Evolutionary conservation across 1,140 invertebrate genomes (phyloP), one percentile per base, ranked within the genome.

Genomic region (Phymorhynchus buccinoides): DNA sequence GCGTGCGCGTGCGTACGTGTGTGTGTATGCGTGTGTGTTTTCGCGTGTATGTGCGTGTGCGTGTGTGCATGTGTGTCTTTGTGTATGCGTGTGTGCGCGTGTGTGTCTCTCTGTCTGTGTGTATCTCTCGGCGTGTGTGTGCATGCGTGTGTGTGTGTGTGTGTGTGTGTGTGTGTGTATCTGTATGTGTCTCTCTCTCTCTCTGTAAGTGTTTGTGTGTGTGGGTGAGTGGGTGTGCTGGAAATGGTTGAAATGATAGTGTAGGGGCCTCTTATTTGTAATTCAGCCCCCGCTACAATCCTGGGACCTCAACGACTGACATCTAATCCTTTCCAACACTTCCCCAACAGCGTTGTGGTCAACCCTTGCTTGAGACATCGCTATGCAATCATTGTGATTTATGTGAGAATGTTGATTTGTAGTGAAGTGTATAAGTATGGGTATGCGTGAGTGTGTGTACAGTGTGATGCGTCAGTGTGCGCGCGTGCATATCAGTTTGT

Each of bases 401-500:
- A n/a, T n/a, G n/a, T n/a, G n/a, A n/a, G n/a, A n/a, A n/a, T n/a
- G n/a, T n/a, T n/a, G n/a, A n/a, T n/a, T n/a, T n/a, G n/a, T n/a
- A n/a, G n/a, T n/a, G n/a, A n/a, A 14, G 37, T 73, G 37, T 73
- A n/a, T 39, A n/a, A 16, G 71, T 73, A n/a, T 73, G 71, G 12
- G 71, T 73, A n/a, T 73, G 71, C n/a, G 71, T 73, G 71, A 16
- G 71, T 73, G 71, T 73, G 71, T 73, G 71, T 73, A n/a, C 2
- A n/a, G 12, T 12, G 12, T 1, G 0, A n/a, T 73, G 71, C 2
- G 71, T 73, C 12, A 0, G 71, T 73, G 71, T 14, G 71, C 2
- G 30, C 37, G 71, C 30, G 48, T 18, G 48, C 48, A 18, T n/a
- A n/a, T n/a, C n/a, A n/a, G n/a, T n/a, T n/a, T n/a, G n/a, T n/a